Evolutionary conservation across 2,113 vertebrate genomes (phyloP), one percentile per base, ranked within the genome.

Genomic region (Dromaius novaehollandiae): DNA sequence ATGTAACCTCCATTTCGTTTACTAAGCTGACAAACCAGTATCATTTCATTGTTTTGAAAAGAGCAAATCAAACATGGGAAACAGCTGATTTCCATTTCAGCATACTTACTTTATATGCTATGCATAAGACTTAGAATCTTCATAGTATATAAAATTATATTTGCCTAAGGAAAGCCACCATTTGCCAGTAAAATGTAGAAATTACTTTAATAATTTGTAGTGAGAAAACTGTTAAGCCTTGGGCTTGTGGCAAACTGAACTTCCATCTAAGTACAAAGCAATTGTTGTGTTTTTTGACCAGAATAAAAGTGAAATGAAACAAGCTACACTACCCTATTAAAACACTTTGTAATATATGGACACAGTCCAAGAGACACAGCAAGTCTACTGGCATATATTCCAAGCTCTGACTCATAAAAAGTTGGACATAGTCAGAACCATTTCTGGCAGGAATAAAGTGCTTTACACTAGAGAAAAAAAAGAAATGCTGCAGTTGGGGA

Each of bases 381-480:
- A 94, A 95, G 88, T 21, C 28, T 95, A 42, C 11, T 94, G 46
- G 77, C 82, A 50, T 79, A 46, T 92, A 84, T 86, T 91, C 90
- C 75, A 97, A 83, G 38, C 18, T 80, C 93, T 95, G 95, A 97
- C 66, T 97, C 95, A 95, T 36, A 93, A 13, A 74, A 94, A 90
- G 89, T 94, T 96, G 86, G 92, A 93, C 48, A 75, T 11, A 82
- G 30, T 63, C 44, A 82, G 12, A 91, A 80, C 61, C 61, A 64
- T 92, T 92, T 95, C 92, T 96, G 94, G 86, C 90, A 93, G 40
- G 89, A 90, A 63, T 66, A 77, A 77, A 74, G 63, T 56, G 19
- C 9, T 95, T 95, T 94, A 78, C 71, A 78, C 50, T 70, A 82
- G 34, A 18, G 70, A 81, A 58, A 24, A 24, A 48, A 88, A 71